phyloP scores from a whole-genome alignment of 2,888 invertebrate species.

The Hartigia nigra region DNA sequence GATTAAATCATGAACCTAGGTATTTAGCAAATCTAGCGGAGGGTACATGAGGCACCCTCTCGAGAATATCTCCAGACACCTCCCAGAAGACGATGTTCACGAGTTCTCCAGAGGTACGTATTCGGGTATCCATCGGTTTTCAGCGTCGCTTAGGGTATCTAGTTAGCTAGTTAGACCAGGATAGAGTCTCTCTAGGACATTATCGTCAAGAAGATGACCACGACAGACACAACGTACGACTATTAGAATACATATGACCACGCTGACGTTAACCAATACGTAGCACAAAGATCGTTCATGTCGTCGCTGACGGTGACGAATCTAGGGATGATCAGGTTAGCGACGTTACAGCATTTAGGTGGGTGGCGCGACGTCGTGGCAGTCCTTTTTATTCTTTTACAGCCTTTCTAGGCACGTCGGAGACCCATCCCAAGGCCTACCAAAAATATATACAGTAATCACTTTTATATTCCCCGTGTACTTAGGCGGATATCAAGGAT shows the following conservation, averaged over 20 bases:
- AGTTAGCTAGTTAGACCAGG: constrained; percentile 30
- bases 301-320: neutral
- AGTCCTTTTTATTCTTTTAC: constrained; percentile 54
- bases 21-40: constrained; percentile 60
- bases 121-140: constrained; percentile 55
- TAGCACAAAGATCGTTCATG: neutral
- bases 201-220: neutral
- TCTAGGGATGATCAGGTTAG: constrained; percentile 30
- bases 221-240: neutral
- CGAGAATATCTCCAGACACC: neutral
- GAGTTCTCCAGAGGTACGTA: constrained; percentile 61
- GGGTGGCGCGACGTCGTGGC: constrained; percentile 49
- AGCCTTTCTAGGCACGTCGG: constrained; percentile 63
- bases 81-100: neutral
- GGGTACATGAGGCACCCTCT: constrained; percentile 23
- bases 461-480: neutral
- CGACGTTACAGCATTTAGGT: constrained; percentile 61
- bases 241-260: neutral
- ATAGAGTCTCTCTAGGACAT: neutral
- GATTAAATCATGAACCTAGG: constrained; percentile 54
- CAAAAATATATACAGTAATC: neutral
- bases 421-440: constrained; percentile 42
- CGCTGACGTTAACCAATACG: neutral
- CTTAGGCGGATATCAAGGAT: neutral
- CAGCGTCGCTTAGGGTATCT: constrained; percentile 56